Percentiles rank a stretch among this genome's conserved stretches.
phyloP scores from a whole-genome alignment of 2,888 invertebrate genomes.

The Notocelia uddmanniana region DNA sequence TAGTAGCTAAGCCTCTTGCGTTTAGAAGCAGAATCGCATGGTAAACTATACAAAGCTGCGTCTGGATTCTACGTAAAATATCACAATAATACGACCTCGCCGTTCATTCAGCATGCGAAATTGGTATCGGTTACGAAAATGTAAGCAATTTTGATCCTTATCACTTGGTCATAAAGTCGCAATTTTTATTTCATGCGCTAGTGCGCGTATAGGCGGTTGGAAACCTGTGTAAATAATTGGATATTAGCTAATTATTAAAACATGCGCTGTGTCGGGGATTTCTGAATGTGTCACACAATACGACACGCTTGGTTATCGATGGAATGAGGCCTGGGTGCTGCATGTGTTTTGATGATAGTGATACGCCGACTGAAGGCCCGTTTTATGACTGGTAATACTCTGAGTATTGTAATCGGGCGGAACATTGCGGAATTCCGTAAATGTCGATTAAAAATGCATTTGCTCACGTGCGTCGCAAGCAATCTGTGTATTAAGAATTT shows the following conservation, averaged over 20 bases:
- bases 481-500: no score
- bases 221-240: constrained; percentile 15
- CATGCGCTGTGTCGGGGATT: neutral
- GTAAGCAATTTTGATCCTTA: neutral
- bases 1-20: neutral
- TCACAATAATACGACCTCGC: neutral
- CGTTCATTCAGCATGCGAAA: constrained; percentile 2
- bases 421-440: no score
- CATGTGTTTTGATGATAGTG: neutral
- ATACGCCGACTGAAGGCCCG: no score
- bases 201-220: neutral
- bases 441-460: no score
- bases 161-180: neutral
- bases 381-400: no score
- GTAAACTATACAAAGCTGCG: neutral
- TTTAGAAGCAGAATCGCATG: neutral
- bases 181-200: neutral
- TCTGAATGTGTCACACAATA: neutral
- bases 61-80: neutral
- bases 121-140: neutral
- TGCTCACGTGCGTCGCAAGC: no score
- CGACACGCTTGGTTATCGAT: neutral
- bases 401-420: no score
- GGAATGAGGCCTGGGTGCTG: neutral
- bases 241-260: constrained; percentile 17